These are phyloP conservation scores for Microcebus griseorufus DNA, from an alignment of 2,113 vertebrate species.

Conservation along the genomic window DNA sequence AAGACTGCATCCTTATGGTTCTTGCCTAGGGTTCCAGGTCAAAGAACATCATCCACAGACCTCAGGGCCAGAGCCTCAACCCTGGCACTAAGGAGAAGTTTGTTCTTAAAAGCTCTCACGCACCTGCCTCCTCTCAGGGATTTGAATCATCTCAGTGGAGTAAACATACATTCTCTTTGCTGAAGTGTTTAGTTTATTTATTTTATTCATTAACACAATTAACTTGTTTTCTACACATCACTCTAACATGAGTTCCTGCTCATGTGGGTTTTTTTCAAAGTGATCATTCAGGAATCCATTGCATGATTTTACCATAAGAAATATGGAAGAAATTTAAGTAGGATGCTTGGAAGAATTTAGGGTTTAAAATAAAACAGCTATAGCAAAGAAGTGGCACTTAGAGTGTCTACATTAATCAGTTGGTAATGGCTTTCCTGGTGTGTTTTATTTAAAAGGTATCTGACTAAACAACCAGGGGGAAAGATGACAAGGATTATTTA, in stretches of 20 bases:
- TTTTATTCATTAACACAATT: neutral
- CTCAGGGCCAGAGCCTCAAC: neutral
- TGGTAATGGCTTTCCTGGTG: neutral
- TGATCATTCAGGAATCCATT: neutral
- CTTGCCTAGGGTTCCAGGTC: neutral
- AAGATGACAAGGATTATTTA: neutral
- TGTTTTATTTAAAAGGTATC: neutral
- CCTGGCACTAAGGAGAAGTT: neutral
- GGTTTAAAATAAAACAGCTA: neutral
- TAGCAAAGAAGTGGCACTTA: neutral
- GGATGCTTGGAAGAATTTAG: neutral
- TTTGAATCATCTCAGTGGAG: neutral
- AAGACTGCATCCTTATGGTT: neutral
- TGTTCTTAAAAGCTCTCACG: neutral
- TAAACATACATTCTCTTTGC: neutral
- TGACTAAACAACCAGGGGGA: neutral
- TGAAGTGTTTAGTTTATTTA: neutral
- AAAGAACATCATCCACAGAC: neutral
- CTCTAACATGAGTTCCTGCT: neutral
- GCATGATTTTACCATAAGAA: neutral
- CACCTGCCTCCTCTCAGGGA: accelerated
- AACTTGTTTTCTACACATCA: neutral
- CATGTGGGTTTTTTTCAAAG: neutral
- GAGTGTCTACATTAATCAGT: neutral
- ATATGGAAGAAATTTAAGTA: neutral